Evolutionary conservation across 2,888 invertebrate genomes (phyloP).

Genomic region (Brachynemurus nebulosus): DNA sequence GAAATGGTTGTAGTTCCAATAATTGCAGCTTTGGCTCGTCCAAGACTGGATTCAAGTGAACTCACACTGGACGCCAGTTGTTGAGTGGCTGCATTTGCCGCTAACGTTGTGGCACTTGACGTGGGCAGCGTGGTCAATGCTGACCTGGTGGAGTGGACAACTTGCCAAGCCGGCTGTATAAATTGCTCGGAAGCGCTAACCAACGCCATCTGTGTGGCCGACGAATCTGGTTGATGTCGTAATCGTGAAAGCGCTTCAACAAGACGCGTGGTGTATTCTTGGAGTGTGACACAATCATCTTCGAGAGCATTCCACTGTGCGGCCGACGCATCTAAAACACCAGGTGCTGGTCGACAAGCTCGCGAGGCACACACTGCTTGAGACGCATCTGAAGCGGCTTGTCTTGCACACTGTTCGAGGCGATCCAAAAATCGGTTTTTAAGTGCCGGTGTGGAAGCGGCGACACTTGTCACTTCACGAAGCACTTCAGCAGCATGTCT

Average conservation of each 20-base stretch:
- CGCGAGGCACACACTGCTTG: conserved; percentile 85
- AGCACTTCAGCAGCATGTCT: conserved; percentile 85
- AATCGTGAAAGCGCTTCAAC: conserved; percentile 43
- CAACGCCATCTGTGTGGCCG: conserved; percentile 63
- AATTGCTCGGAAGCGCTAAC: conserved; percentile 76
- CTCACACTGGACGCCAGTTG: conserved; percentile 15
- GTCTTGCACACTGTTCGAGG: conserved; percentile 59
- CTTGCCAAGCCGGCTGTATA: conserved; percentile 13
- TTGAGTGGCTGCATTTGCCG: conserved; percentile 9
- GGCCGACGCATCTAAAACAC: conserved; percentile 43
- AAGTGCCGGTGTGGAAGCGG: conserved; percentile 60
- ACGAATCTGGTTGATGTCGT: conserved; percentile 43
- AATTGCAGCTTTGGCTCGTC: conserved; percentile 29
- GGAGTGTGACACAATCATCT: conserved; percentile 57
- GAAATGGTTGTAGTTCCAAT: neutral
- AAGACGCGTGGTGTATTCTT: conserved; percentile 66
- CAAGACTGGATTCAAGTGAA: conserved; percentile 29
- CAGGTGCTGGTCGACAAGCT: conserved; percentile 61
- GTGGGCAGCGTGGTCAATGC: conserved; percentile 6
- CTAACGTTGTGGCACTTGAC: conserved; percentile 3
- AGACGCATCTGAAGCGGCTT: conserved; percentile 76
- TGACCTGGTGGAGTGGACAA: conserved; percentile 8
- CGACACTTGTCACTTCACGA: conserved; percentile 78
- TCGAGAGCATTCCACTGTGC: conserved; percentile 56
- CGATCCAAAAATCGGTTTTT: conserved; percentile 57